phyloP scores from a whole-genome alignment of 2,797 vertebrate species.

The Loris lydekkerianus region DNA sequence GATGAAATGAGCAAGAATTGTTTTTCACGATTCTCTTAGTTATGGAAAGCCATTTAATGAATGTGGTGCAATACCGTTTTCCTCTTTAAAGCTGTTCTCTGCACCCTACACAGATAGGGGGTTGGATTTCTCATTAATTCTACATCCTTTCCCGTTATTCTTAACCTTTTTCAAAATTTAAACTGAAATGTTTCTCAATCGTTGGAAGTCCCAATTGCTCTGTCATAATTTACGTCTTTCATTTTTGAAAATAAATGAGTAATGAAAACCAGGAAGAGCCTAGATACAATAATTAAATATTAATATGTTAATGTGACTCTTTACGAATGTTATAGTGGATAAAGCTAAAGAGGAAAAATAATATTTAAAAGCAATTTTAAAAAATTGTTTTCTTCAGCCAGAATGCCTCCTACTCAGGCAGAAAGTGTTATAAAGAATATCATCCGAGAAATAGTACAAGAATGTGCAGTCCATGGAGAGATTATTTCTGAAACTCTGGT shows the following conservation, averaged over 20 bases:
- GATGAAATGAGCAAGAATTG: background rate
- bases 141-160: background rate
- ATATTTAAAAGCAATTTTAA: constrained; percentile 27
- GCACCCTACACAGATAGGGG: background rate
- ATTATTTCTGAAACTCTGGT: constrained; percentile 90
- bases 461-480: constrained; percentile 89
- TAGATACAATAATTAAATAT: constrained; percentile 1
- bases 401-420: constrained; percentile 89
- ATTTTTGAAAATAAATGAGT: constrained; percentile 27
- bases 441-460: constrained; percentile 89
- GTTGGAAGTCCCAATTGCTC: background rate
- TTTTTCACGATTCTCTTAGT: constrained; percentile 10
- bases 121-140: constrained; percentile 61
- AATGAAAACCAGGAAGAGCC: background rate
- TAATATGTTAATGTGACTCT: background rate
- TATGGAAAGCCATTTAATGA: constrained; percentile 53
- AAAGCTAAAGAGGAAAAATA: constrained; percentile 57
- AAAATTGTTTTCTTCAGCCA: constrained; percentile 20
- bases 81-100: background rate
- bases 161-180: background rate
- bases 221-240: background rate
- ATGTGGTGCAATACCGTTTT: constrained; percentile 8
- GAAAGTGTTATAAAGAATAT: constrained; percentile 91
- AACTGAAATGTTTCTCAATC: constrained; percentile 50
- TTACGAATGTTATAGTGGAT: constrained; percentile 47